A percentile compares a stretch with the other conserved stretches of the same genome.
Conservation (phyloP, 1,140 invertebrate genomes). For the Hormaphis cornu region DNA sequence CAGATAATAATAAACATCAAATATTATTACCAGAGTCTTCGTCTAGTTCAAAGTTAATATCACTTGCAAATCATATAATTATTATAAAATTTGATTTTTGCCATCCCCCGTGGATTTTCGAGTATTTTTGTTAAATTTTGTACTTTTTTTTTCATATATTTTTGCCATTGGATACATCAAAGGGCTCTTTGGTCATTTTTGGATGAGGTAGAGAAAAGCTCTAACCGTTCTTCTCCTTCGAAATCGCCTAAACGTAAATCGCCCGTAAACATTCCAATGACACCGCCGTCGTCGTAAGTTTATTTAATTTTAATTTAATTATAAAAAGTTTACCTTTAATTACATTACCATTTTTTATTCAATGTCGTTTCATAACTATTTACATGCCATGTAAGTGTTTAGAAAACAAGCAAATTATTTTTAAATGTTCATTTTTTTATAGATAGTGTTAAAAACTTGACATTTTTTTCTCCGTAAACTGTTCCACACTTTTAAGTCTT, state of each 20-base stretch:
- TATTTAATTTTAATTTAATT: neutral
- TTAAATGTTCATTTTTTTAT: no score
- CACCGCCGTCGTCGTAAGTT: slow-evolving; percentile 3
- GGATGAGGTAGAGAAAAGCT: slow-evolving; percentile 15
- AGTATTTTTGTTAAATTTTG: neutral
- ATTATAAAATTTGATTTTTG: neutral
- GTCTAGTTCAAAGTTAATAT: slow-evolving; percentile 32
- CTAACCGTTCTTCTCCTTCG: neutral
- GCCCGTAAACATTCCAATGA: neutral
- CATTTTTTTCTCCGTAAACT: no score
- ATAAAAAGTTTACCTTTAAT: no score
- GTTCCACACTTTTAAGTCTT: no score
- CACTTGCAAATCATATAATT: slow-evolving; percentile 8
- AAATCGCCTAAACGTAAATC: neutral
- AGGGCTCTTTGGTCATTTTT: slow-evolving; percentile 27
- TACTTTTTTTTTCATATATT: neutral
- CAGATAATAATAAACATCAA: slow-evolving; percentile 18
- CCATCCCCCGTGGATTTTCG: neutral
- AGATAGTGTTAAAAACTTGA: no score
- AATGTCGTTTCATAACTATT: no score
- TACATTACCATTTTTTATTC: no score
- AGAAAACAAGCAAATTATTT: no score
- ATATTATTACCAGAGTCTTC: slow-evolving; percentile 16
- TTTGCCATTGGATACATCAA: neutral
- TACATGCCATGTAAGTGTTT: no score